Evolutionary conservation across 2,888 invertebrate genomes (phyloP).

Genomic region (Cryptocheilus praepositus): DNA sequence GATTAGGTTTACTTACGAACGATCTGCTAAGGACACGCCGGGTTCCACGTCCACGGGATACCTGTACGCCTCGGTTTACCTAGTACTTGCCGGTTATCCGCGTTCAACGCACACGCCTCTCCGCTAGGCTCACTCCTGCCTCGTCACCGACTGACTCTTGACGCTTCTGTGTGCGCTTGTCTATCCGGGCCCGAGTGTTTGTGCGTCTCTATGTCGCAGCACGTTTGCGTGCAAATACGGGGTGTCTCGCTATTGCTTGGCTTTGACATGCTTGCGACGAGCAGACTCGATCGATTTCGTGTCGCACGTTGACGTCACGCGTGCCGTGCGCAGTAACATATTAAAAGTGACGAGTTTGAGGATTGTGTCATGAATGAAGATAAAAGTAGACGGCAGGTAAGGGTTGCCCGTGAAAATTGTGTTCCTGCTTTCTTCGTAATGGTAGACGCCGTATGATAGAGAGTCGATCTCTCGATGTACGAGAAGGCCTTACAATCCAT

Average conservation of each 20-base stretch:
- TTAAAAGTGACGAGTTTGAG: too few species aligned
- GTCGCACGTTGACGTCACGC: too few species aligned
- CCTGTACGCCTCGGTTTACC: conserved; percentile 32
- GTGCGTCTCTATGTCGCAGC: not conserved
- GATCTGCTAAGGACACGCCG: conserved; percentile 65
- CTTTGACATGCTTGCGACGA: not conserved
- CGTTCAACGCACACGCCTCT: too few species aligned
- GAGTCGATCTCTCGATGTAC: too few species aligned
- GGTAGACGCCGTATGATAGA: too few species aligned
- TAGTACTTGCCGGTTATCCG: too few species aligned
- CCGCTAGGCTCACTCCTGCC: not conserved
- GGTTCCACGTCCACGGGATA: conserved; percentile 53
- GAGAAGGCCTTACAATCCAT: too few species aligned
- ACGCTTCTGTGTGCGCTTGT: conserved; percentile 7
- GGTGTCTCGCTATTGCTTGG: not conserved
- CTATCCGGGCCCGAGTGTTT: not conserved
- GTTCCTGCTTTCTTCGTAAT: too few species aligned
- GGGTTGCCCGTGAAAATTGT: too few species aligned
- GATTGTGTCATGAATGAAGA: too few species aligned
- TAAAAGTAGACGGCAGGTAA: too few species aligned
- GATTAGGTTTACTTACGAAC: conserved; percentile 66
- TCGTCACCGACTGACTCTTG: conserved; percentile 2
- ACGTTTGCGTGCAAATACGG: not conserved
- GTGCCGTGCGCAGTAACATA: too few species aligned
- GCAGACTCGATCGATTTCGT: not conserved